These are phyloP conservation scores for Dufourea novaeangliae DNA, from an alignment of 1,140 invertebrate genomes.

Conservation along the genomic window DNA sequence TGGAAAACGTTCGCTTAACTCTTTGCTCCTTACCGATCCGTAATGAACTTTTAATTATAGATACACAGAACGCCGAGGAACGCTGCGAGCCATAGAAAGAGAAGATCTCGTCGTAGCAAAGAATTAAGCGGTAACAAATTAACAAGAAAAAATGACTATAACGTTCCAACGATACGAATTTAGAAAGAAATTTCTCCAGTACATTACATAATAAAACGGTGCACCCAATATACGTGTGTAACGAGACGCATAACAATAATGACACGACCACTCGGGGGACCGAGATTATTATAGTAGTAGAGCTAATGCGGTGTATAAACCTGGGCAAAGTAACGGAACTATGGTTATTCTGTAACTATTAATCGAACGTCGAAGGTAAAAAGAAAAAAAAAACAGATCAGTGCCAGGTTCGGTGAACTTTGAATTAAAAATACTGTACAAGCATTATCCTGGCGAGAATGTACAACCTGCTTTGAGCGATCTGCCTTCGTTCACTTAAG, in stretches of 20 bases:
- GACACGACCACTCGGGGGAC: slow-evolving; percentile 7
- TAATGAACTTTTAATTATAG: not conserved
- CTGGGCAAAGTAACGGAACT: slow-evolving; percentile 43
- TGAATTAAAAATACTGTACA: slow-evolving; percentile 79
- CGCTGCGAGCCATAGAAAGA: not conserved
- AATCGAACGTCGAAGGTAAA: slow-evolving; percentile 53
- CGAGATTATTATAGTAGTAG: slow-evolving; percentile 3
- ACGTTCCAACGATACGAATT: not conserved
- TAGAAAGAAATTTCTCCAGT: not conserved
- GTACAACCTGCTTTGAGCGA: slow-evolving; percentile 69
- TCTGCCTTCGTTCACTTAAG: slow-evolving; percentile 48
- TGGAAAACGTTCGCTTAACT: slow-evolving; percentile 19
- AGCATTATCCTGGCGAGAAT: slow-evolving; percentile 73
- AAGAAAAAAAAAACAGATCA: slow-evolving; percentile 59
- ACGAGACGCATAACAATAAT: slow-evolving; percentile 12
- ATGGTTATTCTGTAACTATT: slow-evolving; percentile 49
- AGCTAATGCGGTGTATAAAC: slow-evolving; percentile 53
- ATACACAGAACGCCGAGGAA: not conserved
- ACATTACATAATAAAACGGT: slow-evolving; percentile 11
- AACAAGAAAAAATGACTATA: not conserved
- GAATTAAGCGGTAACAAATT: slow-evolving; percentile 17
- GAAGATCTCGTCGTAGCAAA: slow-evolving; percentile 16
- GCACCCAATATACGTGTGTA: not conserved
- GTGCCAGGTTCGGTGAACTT: slow-evolving; percentile 64
- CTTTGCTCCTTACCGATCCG: not conserved